Percentiles rank a stretch among this genome's conserved stretches.
Evolutionary conservation across 2,113 vertebrate species (phyloP).

Genomic region (Pandion haliaetus): DNA sequence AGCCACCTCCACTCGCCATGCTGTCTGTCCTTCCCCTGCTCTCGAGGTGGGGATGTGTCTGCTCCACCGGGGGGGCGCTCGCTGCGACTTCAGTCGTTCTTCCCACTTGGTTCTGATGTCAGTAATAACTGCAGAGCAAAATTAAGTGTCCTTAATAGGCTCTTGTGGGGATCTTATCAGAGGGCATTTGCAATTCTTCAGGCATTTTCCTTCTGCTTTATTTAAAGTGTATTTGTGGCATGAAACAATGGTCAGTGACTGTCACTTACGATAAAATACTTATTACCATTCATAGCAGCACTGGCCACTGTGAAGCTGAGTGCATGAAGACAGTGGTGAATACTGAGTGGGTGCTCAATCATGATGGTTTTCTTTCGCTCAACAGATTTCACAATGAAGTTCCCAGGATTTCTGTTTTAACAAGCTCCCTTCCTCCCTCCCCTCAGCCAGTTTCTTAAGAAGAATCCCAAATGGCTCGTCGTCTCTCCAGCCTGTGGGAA

Average conservation of each 20-base stretch:
- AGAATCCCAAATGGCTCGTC: rapidly evolving
- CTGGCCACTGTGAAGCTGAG: rapidly evolving
- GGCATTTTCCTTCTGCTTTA: neutral
- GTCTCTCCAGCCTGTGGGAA: neutral
- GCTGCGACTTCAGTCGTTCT: neutral
- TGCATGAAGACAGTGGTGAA: rapidly evolving
- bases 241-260: neutral
- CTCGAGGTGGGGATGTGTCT: neutral
- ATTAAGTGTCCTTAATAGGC: neutral
- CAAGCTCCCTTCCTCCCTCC: neutral
- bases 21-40: rapidly evolving
- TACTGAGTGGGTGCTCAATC: neutral
- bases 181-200: neutral
- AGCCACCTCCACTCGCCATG: rapidly evolving
- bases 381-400: no score
- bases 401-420: neutral
- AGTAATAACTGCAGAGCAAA: neutral
- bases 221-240: neutral
- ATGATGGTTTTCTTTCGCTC: rapidly evolving
- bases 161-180: neutral
- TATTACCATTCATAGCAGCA: rapidly evolving
- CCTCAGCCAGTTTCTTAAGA: neutral
- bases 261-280: neutral
- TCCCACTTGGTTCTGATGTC: neutral
- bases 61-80: rapidly evolving